Evolutionary conservation across 37 sponge, comb jelly and placozoan genomes (phyloP).

Genomic region (Halisarca cf. caerulea): DNA sequence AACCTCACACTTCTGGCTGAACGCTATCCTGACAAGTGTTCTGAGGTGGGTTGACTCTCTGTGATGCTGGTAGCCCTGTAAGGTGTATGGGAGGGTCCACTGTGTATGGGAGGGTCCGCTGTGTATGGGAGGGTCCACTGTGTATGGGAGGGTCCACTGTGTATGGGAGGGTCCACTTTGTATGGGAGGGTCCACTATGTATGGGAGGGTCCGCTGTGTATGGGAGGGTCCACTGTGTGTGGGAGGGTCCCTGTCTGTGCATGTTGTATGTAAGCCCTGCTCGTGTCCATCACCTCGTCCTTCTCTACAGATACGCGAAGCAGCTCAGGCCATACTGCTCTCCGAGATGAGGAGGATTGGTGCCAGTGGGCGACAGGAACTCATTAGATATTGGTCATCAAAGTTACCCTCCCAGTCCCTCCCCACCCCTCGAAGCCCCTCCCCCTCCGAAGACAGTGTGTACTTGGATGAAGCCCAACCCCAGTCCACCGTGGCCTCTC

Average conservation of each 20-base stretch:
- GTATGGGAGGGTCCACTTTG: no score
- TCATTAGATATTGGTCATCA: slow-evolving; percentile 65
- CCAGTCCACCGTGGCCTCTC: slow-evolving; percentile 47
- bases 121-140: no score
- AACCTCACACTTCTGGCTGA: slow-evolving; percentile 83
- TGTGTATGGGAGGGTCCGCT: no score
- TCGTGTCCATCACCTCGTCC: background rate
- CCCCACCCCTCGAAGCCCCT: background rate
- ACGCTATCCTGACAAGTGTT: slow-evolving; percentile 71
- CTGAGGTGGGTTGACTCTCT: slow-evolving; percentile 59
- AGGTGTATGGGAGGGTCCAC: background rate
- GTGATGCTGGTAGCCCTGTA: background rate
- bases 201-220: background rate
- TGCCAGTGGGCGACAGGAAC: slow-evolving; percentile 43
- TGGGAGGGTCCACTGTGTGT: background rate
- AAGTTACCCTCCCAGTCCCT: slow-evolving; percentile 59
- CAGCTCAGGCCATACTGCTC: slow-evolving; percentile 87
- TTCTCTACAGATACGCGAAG: slow-evolving; percentile 78
- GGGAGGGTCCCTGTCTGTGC: background rate
- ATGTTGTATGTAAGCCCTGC: background rate
- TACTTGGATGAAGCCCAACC: background rate
- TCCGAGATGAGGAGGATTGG: slow-evolving; percentile 81
- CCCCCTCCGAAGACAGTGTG: background rate
- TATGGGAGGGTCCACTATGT: no score
- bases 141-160: no score